Evolutionary conservation across 2,113 vertebrate species (phyloP), one percentile per base, ranked within the genome.

Genomic region (Albula glossodonta): DNA sequence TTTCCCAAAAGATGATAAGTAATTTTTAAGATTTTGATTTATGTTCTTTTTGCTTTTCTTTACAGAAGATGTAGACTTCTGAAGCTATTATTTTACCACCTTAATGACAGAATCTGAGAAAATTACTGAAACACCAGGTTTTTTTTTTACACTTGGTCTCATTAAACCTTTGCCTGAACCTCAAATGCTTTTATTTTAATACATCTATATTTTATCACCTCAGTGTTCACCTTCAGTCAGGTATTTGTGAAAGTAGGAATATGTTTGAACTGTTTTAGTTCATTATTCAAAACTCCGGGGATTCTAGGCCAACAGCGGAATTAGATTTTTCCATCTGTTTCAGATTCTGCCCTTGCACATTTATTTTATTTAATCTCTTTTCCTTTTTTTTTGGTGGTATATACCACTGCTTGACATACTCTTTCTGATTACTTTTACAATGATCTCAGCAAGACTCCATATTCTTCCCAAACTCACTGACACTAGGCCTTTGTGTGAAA

Each of bases 381-480:
- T 41, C 31, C 31, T 41, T 56, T 56, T 8, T 56, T 56, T 56
- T 56, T 56, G 53, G 53, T 79, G 78, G 51, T 79, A 80, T 90
- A 87, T 83, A 53, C 77, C 84, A 86, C 80, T 70, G n/a, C 83
- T 89, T 87, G 17, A 56, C 81, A 13, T 51, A 11, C 79, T 81
- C 51, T 17, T 88, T 60, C 70, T 74, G 50, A 17, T 49, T 87
- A 85, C 53, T 66, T 4, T 86, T 87, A 49, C 74, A 51, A 56
- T 12, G 53, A 56, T 56, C 53, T 12, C 8, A 56, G 53, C 53
- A 56, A 7, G 8, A 56, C 12, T 56, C 53, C 53, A 56, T 56
- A 1, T 7, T 56, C 12, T 10, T 12, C 53, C 53, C 53, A 56
- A 12, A 56, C 53, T 56, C 53, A 56, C 12, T 56, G 53, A 56